Percentiles rank a stretch among this genome's conserved stretches.
Evolutionary conservation across 2,797 vertebrate genomes (phyloP).

Genomic region (Thunnus albacares): DNA sequence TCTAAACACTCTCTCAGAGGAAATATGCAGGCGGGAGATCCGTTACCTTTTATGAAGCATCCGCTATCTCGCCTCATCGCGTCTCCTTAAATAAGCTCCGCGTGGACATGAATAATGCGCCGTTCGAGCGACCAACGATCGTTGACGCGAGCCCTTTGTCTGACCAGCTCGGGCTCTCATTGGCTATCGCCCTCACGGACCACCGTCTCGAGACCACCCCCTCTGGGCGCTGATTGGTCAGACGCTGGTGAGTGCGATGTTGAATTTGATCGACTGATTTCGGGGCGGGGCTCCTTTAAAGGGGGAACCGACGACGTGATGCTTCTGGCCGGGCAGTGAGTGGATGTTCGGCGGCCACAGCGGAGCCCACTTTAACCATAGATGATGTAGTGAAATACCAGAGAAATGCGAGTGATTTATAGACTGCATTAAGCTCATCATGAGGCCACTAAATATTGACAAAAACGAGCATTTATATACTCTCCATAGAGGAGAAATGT

Average conservation of each 20-base stretch:
- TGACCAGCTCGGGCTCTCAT: slow-evolving; percentile 61
- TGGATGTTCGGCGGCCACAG: slow-evolving; percentile 5
- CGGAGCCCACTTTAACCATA: not conserved
- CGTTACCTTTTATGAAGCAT: slow-evolving; percentile 21
- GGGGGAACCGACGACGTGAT: slow-evolving; percentile 56
- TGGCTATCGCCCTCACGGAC: slow-evolving; percentile 84
- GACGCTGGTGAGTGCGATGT: slow-evolving; percentile 74
- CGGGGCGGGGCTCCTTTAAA: slow-evolving; percentile 84
- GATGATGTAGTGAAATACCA: slow-evolving; percentile 16
- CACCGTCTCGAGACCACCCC: slow-evolving; percentile 82
- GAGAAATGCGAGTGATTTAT: slow-evolving; percentile 21
- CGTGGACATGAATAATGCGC: slow-evolving; percentile 76
- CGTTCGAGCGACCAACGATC: slow-evolving; percentile 62
- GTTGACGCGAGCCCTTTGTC: slow-evolving; percentile 77
- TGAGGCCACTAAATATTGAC: slow-evolving; percentile 10
- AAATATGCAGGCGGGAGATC: not conserved
- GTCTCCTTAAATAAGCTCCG: slow-evolving; percentile 78
- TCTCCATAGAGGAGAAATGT: not conserved
- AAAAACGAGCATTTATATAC: not conserved
- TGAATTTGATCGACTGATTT: slow-evolving; percentile 91
- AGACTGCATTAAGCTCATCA: slow-evolving; percentile 7
- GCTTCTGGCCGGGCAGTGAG: slow-evolving; percentile 12
- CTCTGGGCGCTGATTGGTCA: slow-evolving; percentile 78
- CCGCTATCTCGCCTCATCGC: slow-evolving; percentile 59
- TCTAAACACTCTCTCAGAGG: no score